Base-by-base conservation (phyloP, 2,888 invertebrate species). In the Meandrusa payeni region DNA sequence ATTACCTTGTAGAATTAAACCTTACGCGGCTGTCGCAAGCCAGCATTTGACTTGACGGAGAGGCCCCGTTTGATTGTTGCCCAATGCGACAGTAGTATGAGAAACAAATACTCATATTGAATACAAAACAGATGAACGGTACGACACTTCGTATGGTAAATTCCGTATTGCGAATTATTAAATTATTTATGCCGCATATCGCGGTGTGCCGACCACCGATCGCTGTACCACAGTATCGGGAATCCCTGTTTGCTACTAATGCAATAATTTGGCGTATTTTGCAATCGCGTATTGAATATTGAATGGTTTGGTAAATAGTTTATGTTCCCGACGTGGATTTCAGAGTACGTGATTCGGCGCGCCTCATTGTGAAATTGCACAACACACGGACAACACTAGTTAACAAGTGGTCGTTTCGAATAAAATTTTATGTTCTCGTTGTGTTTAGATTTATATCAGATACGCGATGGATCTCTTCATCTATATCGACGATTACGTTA, bases 191-290 rank as follows among this genome's bases (percentile, higher is more conserved):
- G 87, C 79, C 81, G 70, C 86, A 86, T 85, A 83, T 79, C 78
- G 76, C 76, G 74, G 74, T 72, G 74, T 66, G 68, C 69, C 69
- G 73, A 69, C 72, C 64, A 61, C 69, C 78, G 83, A 83, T 75
- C 85, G 74, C 83, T 77, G 79, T 78, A 83, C 86, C 85, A 80
- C 85, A 85, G 81, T 86, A 87, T 86, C 76, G 85, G 87, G 86
- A 87, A 86, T 87, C 86, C 87, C 86, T 78, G 78, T 78, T 82
- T 75, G 69, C 76, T 79, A 77, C 83, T 87, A 86, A 87, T 86
- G 85, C 83, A 87, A 87, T 87, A 87, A 87, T 87, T 87, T 87
- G 86, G 86, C 78, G 86, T 86, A 87, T 87, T 86, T 87, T 86
- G 79, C 83, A 83, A 85, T 85, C 82, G 81, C 78, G 79, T 80